Evolutionary conservation across 2,797 vertebrate genomes (phyloP).

Genomic region (Okamejei kenojei): DNA sequence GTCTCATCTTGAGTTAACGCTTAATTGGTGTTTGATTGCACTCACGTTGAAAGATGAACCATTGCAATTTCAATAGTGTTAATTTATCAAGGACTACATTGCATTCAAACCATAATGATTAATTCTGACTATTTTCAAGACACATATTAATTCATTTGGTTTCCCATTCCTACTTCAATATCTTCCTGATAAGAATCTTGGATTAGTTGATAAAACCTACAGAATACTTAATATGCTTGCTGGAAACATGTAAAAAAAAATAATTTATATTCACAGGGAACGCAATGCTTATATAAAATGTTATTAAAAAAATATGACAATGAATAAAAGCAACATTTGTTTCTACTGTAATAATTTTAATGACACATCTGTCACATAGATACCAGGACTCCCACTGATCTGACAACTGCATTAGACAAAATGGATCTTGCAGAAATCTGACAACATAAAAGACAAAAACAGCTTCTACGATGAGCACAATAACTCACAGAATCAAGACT

Average conservation of each 20-base stretch:
- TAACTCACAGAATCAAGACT: constrained; percentile 2
- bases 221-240: background rate
- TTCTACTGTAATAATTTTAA: constrained; percentile 32
- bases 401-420: constrained; percentile 30
- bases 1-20: background rate
- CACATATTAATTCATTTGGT: background rate
- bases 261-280: background rate
- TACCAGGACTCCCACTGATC: constrained; percentile 2
- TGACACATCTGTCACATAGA: constrained; percentile 30
- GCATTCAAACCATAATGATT: background rate
- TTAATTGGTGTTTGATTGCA: constrained; percentile 22
- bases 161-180: background rate
- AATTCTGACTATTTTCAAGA: background rate
- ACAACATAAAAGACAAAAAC: constrained; percentile 28
- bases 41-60: constrained; percentile 4
- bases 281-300: constrained; percentile 12
- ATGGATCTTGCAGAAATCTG: constrained; percentile 29
- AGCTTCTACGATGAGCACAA: background rate
- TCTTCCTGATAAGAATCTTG: background rate
- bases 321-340: constrained; percentile 24
- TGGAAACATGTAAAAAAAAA: background rate
- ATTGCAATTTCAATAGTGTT: background rate
- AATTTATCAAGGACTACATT: background rate
- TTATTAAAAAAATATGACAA: constrained; percentile 34
- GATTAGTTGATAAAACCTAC: background rate